Base-by-base conservation (phyloP, 2,888 invertebrate genomes). In the Parochlus steinenii region DNA sequence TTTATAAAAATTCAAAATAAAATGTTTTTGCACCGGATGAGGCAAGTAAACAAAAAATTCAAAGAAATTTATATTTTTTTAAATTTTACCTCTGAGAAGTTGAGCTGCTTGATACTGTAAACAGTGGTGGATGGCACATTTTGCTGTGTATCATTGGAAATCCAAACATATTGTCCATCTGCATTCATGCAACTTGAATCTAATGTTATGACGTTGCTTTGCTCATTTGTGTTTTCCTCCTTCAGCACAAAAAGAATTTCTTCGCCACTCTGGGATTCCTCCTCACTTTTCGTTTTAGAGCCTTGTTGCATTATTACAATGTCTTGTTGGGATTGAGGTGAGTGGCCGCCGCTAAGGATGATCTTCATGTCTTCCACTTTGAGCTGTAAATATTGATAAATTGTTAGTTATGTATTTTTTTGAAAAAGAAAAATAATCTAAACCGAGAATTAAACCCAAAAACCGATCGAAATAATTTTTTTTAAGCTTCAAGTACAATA, bases 321-420 rank as follows among this genome's bases (percentile, higher is more conserved):
- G n/a, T n/a, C n/a, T n/a, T n/a, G n/a, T n/a, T n/a, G n/a, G n/a
- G n/a, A n/a, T n/a, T n/a, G n/a, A n/a, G n/a, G n/a, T n/a, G n/a
- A n/a, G n/a, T n/a, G n/a, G n/a, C n/a, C n/a, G n/a, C n/a, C n/a
- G n/a, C n/a, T n/a, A n/a, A n/a, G n/a, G 17, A 36, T 24, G 11
- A 36, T 36, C 19, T 36, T 36, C 36, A 36, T 36, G 24, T 36
- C 36, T 8, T 36, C 36, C 12, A 36, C 30, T 14, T 36, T 36
- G 1, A 36, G 30, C 36, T 36, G 14, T 15, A 23, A 34, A 22
- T 8, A n/a, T n/a, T n/a, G n/a, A n/a, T n/a, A n/a, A n/a, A n/a
- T n/a, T n/a, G n/a, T n/a, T n/a, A n/a, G n/a, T n/a, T n/a, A n/a
- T n/a, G n/a, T n/a, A n/a, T n/a, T n/a, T n/a, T n/a, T n/a, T n/a